phyloP scores from a whole-genome alignment of 2,797 vertebrate genomes.

The Gymnoscopelus microlampas region DNA sequence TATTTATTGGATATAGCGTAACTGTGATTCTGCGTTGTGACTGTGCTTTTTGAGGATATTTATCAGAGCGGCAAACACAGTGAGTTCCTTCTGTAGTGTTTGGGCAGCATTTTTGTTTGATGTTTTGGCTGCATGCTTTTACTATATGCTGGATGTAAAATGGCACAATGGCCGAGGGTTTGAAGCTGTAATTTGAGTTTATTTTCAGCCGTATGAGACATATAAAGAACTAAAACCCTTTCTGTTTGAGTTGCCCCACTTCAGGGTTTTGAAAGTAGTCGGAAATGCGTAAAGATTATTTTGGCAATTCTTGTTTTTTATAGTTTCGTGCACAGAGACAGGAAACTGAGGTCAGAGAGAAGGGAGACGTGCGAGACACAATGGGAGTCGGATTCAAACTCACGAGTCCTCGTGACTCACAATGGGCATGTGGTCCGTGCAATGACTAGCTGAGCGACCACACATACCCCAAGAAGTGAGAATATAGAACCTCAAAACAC shows the following conservation, averaged over 20 bases:
- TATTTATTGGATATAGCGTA: constrained; percentile 10
- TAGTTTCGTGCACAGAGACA: too few relatives aligned
- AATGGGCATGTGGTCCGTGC: too few relatives aligned
- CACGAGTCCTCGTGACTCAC: too few relatives aligned
- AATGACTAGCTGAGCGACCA: too few relatives aligned
- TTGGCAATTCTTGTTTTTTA: too few relatives aligned
- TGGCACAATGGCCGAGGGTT: neutral
- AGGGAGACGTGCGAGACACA: too few relatives aligned
- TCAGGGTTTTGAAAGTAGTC: neutral
- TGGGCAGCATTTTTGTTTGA: neutral
- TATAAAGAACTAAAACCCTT: neutral
- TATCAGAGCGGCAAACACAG: neutral
- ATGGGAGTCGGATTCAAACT: too few relatives aligned
- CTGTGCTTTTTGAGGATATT: neutral
- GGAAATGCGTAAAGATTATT: too few relatives aligned
- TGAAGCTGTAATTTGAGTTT: neutral
- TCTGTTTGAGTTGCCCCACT: neutral
- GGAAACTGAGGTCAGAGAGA: too few relatives aligned
- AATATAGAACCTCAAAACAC: too few relatives aligned
- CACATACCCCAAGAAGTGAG: too few relatives aligned
- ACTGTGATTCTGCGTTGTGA: constrained; percentile 5
- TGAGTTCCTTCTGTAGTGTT: neutral
- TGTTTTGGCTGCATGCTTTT: neutral
- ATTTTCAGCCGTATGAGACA: neutral
- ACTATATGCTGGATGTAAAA: neutral